Base-by-base conservation (phyloP, 2,888 invertebrate species). In the Mimumesa dahlbomi region DNA sequence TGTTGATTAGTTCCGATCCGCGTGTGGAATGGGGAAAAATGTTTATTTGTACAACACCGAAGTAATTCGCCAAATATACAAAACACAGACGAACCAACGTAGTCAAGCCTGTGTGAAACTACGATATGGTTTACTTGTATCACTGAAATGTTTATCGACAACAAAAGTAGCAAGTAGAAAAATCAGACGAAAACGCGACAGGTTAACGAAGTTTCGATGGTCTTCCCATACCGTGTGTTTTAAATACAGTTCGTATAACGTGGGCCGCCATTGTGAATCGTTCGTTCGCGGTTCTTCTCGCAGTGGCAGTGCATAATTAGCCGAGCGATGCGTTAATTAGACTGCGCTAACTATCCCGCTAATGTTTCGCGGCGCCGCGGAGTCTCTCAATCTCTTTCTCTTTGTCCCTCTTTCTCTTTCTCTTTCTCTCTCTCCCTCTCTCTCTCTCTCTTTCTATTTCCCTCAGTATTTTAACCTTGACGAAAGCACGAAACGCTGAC, bases 1-100 rank as follows among this genome's bases (percentile, higher is more conserved):
- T 45, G 74, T 46, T 74, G 62, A 78, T 77, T 68, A 68, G 56
- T 42, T 46, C 14, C n/a, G 3, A 22, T 19, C n/a, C 29, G 34
- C 22, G 4, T 4, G 3, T 0, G 40, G 22, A 22, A 22, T 22
- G 16, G 2, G 48, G 14, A 18, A 43, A 36, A 31, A 61, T 48
- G 49, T 63, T 25, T 25, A n/a, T n/a, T n/a, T n/a, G n/a, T n/a
- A n/a, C n/a, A n/a, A n/a, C n/a, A n/a, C n/a, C n/a, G n/a, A n/a
- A n/a, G n/a, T n/a, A n/a, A n/a, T n/a, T n/a, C n/a, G n/a, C n/a
- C n/a, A n/a, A n/a, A n/a, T n/a, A n/a, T n/a, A n/a, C n/a, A n/a
- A n/a, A n/a, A n/a, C n/a, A n/a, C n/a, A n/a, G n/a, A n/a, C n/a
- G n/a, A n/a, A n/a, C n/a, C n/a, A n/a, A n/a, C n/a, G n/a, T n/a